These are phyloP conservation scores for Columba livia DNA, from an alignment of 2,113 vertebrate species.

Conservation along the genomic window DNA sequence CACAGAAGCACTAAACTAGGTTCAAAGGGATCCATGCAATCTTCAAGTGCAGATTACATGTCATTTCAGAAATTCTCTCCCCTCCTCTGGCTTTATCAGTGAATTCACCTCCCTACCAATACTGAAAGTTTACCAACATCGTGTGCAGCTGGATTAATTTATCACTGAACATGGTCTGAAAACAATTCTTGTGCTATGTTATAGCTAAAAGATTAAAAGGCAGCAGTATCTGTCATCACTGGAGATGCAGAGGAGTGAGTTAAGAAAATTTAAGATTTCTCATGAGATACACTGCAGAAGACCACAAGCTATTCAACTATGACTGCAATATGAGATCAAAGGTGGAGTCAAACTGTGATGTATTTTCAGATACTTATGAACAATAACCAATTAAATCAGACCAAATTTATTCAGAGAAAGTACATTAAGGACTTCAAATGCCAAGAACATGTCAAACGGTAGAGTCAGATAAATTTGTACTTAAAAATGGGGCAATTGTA, in stretches of 20 bases:
- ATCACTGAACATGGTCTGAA: background rate
- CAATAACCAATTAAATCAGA: background rate
- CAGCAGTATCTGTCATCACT: background rate
- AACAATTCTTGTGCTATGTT: background rate
- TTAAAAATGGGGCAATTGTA: background rate
- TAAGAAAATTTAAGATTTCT: background rate
- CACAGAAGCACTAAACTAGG: background rate
- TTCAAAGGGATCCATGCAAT: background rate
- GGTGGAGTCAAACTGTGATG: background rate
- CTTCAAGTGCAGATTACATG: background rate
- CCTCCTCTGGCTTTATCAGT: background rate
- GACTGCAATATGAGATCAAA: background rate
- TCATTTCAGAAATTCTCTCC: background rate
- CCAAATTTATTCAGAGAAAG: background rate
- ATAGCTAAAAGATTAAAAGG: background rate
- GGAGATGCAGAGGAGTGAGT: background rate
- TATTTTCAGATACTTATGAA: background rate
- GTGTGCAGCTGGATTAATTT: background rate
- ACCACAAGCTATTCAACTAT: background rate
- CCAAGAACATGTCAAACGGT: background rate
- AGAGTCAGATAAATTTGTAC: background rate
- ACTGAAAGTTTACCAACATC: background rate
- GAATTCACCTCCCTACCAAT: background rate
- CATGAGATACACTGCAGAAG: background rate
- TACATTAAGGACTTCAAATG: background rate